Evolutionary conservation across 2,113 vertebrate species (phyloP).

Genomic region (Siphamia tubifer): DNA sequence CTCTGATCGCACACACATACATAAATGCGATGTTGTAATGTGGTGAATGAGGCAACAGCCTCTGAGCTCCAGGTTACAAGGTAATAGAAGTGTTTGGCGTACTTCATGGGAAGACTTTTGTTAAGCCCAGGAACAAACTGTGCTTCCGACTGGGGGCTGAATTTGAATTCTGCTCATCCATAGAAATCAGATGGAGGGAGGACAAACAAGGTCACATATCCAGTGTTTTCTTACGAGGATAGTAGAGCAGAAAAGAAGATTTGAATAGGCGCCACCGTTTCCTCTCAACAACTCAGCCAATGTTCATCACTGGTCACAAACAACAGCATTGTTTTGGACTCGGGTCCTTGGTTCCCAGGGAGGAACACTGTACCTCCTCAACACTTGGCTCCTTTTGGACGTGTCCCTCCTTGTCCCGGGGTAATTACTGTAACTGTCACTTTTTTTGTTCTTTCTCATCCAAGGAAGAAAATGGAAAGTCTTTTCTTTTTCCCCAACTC

Average conservation of each 20-base stretch:
- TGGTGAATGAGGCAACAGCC: conserved; percentile 63
- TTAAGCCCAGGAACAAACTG: conserved; percentile 48
- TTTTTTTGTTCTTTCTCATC: conserved; percentile 82
- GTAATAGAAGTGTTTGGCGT: conserved; percentile 70
- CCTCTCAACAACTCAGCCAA: conserved; percentile 64
- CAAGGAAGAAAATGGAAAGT: conserved; percentile 79
- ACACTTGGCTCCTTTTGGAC: conserved; percentile 68
- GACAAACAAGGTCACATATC: conserved; percentile 72
- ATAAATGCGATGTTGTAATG: conserved; percentile 56
- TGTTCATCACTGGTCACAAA: conserved; percentile 70
- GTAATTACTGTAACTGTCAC: conserved; percentile 85
- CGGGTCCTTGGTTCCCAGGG: conserved; percentile 71
- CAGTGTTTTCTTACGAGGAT: conserved; percentile 52
- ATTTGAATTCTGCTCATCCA: conserved; percentile 62
- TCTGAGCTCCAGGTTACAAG: conserved; percentile 73
- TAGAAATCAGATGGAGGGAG: conserved; percentile 53
- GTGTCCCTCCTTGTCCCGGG: conserved; percentile 70
- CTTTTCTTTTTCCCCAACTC: conserved; percentile 54
- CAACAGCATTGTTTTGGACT: conserved; percentile 72
- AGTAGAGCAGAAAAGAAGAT: conserved; percentile 69
- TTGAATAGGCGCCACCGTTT: conserved; percentile 62
- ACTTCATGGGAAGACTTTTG: conserved; percentile 72
- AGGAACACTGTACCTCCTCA: conserved; percentile 76
- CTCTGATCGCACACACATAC: too few relatives aligned
- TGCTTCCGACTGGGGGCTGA: conserved; percentile 53